Percentiles rank a stretch among this genome's conserved stretches.
Conservation (phyloP, 2,113 vertebrate genomes). For the Glaucidium brasilianum region DNA sequence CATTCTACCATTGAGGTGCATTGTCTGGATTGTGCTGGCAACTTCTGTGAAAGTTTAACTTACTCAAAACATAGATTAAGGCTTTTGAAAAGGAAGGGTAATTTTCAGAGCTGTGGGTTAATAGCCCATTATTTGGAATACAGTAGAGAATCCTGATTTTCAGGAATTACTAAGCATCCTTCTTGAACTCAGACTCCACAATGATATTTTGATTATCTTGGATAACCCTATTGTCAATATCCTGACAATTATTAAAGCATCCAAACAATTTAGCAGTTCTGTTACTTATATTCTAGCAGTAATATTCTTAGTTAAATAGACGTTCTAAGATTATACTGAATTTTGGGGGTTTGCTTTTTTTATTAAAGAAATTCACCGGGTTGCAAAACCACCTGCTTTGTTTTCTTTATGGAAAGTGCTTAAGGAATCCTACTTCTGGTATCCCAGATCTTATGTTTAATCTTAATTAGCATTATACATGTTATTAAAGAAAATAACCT, state of each 20-base stretch:
- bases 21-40: background rate
- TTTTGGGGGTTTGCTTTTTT: background rate
- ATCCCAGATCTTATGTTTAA: slow-evolving; percentile 21
- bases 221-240: background rate
- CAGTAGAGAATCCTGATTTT: background rate
- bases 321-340: background rate
- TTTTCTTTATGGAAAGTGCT: background rate
- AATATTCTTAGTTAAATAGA: background rate
- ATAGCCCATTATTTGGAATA: background rate
- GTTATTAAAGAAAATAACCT: background rate
- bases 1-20: background rate
- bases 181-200: background rate
- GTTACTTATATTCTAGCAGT: background rate
- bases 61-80: background rate
- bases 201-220: background rate
- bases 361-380: background rate
- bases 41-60: background rate
- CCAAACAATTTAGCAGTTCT: background rate
- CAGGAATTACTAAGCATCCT: background rate
- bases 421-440: background rate
- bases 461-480: slow-evolving; percentile 10
- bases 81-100: background rate
- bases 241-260: background rate
- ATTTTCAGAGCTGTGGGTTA: background rate
- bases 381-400: background rate